Evolutionary conservation across 2,797 vertebrate genomes (phyloP), one percentile per base, ranked within the genome.

Genomic region (Anguilla megastoma): DNA sequence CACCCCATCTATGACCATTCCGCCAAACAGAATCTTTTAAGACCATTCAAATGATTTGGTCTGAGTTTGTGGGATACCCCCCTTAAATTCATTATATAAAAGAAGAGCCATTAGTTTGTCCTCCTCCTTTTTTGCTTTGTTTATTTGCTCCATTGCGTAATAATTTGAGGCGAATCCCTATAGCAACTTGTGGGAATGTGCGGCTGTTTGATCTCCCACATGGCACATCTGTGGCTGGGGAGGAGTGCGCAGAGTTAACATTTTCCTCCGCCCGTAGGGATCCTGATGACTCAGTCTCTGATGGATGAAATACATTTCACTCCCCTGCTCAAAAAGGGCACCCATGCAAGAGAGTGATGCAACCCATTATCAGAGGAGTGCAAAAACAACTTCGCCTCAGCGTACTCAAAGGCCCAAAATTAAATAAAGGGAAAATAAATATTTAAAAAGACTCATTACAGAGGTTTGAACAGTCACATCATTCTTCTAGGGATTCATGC

Each of bases 291-390:
- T 54, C 58, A 71, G 21, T 27, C 33, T 60, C 52, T 24, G 10
- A 87, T 21, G 69, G 82, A 87, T 63, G 84, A 33, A 27, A 82
- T 85, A 56, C 58, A 74, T 84, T 87, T 84, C 69, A 3, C 36
- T 80, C 74, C 30, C 74, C 56, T n/a, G 58, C 76, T 86, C 48
- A 56, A 48, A 27, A 87, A 83, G 45, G 80, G 74, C 87, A 87
- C 12, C 85, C 74, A 86, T 86, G 86, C 84, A 36, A 86, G 83
- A 76, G 45, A 50, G 87, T 88, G 86, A 88, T 85, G 88, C 84
- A 79, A 89, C 60, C 74, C 83, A 76, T 88, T 56, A 21, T 89
- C 82, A 82, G 87, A 60, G 85, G 85, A 60, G 54, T 18, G 45
- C 85, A 60, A 88, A 89, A 88, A 88, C 50, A 88, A 41, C 21